Base-by-base conservation (phyloP, 92 coral and sea anemone genomes). In the Epizoanthus stellaris region DNA sequence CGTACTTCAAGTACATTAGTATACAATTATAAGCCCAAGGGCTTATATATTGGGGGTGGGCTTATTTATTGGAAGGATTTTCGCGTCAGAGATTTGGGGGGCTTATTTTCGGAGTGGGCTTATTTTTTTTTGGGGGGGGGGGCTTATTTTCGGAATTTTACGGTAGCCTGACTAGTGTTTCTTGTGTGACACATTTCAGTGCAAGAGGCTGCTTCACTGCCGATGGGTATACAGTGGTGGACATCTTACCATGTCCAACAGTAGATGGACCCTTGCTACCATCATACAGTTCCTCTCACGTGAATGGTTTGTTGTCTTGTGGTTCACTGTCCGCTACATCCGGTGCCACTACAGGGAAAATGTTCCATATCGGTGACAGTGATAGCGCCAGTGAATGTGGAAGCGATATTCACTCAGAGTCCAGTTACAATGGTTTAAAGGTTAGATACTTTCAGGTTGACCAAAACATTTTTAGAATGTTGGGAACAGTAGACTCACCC, bases 301-400 rank as follows among this genome's bases (percentile, higher is more conserved):
- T 63, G 62, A 89, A 79, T 59, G 86, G 89, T 36, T 54, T 63
- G n/a, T 39, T 79, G 9, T 39, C 71, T 0, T 79, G 43, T n/a
- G 85, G 69, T 14, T 85, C 82, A 34, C 85, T 69, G 40, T 60
- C 83, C 42, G 74, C 76, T 40, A 62, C 89, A 57, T 53, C 68
- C 62, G 49, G 85, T 16, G 81, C 85, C 3, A 89, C 89, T 59
- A 75, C 79, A 25, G 94, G 91, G 10, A 79, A 80, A 5, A 70
- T 88, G 57, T 73, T 47, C 67, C 67, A 75, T 53, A 49, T 87
- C 58, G 92, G 93, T 60, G 97, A 93, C 80, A 93, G 97, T 66
- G 97, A 93, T 82, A 92, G 95, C 60, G 95, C 93, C 45, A 93
- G 97, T 61, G 97, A 93, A 21, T 91, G 97, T 87, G 94, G 94